Evolutionary conservation across 2,113 vertebrate species (phyloP).

Genomic region (Lepisosteus osseus): DNA sequence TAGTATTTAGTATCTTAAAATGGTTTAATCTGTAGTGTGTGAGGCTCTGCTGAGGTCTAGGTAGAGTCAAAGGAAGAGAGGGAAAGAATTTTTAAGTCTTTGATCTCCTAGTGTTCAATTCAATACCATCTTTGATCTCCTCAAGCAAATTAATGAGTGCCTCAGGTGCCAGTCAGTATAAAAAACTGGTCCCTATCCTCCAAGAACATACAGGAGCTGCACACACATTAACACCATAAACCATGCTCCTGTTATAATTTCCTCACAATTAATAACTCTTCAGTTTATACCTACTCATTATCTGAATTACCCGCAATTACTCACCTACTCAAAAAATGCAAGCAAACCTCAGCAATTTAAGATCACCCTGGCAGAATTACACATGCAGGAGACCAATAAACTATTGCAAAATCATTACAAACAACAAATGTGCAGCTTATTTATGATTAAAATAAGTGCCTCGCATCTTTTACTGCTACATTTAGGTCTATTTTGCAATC

Average conservation of each 20-base stretch:
- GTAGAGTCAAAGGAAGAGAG: no score
- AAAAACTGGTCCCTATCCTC: not conserved
- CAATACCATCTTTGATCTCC: no score
- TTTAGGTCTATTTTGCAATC: no score
- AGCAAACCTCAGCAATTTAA: constrained; percentile 34
- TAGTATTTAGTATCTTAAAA: no score
- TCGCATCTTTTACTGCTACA: constrained; percentile 16
- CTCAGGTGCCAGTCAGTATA: no score
- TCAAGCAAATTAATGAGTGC: no score
- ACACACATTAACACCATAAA: not conserved
- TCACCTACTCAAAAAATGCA: constrained; percentile 36
- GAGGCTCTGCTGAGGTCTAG: no score
- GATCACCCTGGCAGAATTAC: constrained; percentile 37
- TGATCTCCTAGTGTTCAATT: no score
- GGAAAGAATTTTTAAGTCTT: no score
- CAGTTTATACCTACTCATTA: constrained; percentile 36
- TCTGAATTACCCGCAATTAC: constrained; percentile 54
- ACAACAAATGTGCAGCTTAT: constrained; percentile 41
- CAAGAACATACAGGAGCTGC: not conserved
- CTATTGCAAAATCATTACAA: constrained; percentile 37
- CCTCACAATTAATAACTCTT: constrained; percentile 26
- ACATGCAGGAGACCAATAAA: constrained; percentile 21
- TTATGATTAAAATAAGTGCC: constrained; percentile 44
- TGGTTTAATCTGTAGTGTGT: no score
- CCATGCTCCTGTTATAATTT: constrained; percentile 22